Conservation (phyloP, 2,888 invertebrate species). For the Galerucella calmariensis region DNA sequence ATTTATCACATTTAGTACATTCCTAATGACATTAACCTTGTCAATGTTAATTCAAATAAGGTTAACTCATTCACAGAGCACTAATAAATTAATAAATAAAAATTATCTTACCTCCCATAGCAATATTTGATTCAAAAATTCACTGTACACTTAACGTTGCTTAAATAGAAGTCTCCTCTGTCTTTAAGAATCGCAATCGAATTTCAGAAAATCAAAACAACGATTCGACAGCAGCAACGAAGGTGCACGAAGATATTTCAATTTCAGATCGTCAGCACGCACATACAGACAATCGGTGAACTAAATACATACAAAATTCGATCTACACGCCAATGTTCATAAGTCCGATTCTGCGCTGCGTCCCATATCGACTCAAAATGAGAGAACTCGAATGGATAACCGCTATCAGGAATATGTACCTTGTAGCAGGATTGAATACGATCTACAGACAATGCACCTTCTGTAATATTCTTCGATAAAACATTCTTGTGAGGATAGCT, state of each 20-base stretch:
- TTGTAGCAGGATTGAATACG: conserved; percentile 22
- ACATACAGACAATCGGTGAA: not conserved
- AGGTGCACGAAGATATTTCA: conserved; percentile 37
- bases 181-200: conserved; percentile 31
- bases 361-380: not conserved
- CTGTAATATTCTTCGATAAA: conserved; percentile 7
- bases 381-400: conserved; percentile 9
- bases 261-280: conserved; percentile 25
- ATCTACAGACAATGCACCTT: conserved; percentile 6
- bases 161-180: conserved; percentile 28
- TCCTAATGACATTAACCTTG: conserved; percentile 25
- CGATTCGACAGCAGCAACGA: conserved; percentile 38
- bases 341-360: conserved; percentile 12
- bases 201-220: conserved; percentile 42
- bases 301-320: conserved; percentile 12
- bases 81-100: conserved; percentile 10
- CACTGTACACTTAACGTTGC: conserved; percentile 37
- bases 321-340: conserved; percentile 1
- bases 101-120: conserved; percentile 46
- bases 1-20: conserved; percentile 6
- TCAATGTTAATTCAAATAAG: conserved; percentile 27
- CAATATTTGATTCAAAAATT: conserved; percentile 29
- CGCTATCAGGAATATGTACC: conserved; percentile 20
- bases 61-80: conserved; percentile 21
- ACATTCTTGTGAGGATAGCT: not conserved